These are phyloP conservation scores for Sphaerophoria rueppellii DNA, from an alignment of 2,888 invertebrate species.

Conservation along the genomic window DNA sequence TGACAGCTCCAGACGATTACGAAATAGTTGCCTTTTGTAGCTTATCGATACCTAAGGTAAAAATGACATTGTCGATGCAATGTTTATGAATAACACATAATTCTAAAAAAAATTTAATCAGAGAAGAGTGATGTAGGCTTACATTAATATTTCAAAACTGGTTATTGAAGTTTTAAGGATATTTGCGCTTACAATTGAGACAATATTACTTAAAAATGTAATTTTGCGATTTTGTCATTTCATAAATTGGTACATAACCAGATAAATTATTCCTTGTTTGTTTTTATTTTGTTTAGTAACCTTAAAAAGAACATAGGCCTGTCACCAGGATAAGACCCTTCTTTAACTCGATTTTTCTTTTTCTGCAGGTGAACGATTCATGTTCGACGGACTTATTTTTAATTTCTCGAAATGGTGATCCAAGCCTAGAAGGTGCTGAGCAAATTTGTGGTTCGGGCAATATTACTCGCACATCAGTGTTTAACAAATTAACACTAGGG, in stretches of 20 bases:
- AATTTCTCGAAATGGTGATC: conserved; percentile 77
- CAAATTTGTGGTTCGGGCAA: conserved; percentile 78
- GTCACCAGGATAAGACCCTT: too few relatives aligned
- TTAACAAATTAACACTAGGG: conserved; percentile 76
- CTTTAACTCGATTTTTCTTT: not conserved
- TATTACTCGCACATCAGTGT: conserved; percentile 75
- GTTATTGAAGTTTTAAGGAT: too few relatives aligned
- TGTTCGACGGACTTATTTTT: conserved; percentile 79
- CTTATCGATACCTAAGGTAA: conserved; percentile 77
- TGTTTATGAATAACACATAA: not conserved
- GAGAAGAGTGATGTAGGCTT: too few relatives aligned
- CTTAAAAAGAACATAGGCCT: too few relatives aligned
- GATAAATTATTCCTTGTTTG: too few relatives aligned
- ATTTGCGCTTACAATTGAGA: too few relatives aligned
- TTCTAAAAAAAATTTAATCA: too few relatives aligned
- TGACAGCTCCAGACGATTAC: conserved; percentile 78
- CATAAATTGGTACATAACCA: too few relatives aligned
- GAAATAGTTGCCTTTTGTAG: conserved; percentile 76
- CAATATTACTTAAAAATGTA: too few relatives aligned
- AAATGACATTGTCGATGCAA: not conserved
- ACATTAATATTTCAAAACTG: too few relatives aligned
- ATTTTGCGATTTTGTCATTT: too few relatives aligned
- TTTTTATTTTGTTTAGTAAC: too few relatives aligned
- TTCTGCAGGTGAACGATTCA: conserved; percentile 7
- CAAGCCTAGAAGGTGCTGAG: conserved; percentile 76